Base-by-base conservation (phyloP, 2,113 vertebrate genomes). In the Nycticorax nycticorax region DNA sequence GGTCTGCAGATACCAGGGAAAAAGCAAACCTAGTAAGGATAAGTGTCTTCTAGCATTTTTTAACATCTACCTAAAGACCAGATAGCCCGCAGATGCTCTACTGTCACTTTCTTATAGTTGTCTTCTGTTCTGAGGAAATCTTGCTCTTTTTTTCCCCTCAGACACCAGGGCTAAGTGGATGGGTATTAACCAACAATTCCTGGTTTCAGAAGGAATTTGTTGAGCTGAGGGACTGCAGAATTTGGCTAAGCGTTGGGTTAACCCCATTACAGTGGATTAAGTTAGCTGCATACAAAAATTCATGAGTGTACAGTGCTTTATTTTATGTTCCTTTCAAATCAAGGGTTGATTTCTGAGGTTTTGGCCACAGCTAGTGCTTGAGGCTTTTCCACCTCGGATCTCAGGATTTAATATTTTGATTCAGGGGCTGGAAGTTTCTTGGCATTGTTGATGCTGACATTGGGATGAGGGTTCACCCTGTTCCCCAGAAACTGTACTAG, bases 261-360 rank as follows among this genome's bases (percentile, higher is more conserved):
- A 52, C 37, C 16, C 62, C 16, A 9, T 63, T 69, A 47, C 8
- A n/a, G 10, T 30, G 32, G 5, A 22, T 71, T 72, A 57, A 59
- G 63, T 82, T 81, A 69, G 26, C 37, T 55, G 27, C 55, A 41
- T 73, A 53, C 7, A 43, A 91, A 53, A n/a, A 19, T 17, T 5
- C 10, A 21, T 79, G 23, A 85, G 45, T 32, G 30, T 53, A 50
- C 30, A 79, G 53, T 60, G 67, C 33, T 79, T 93, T 87, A 15
- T 22, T 91, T 69, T 64, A 35, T 21, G 12, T n/a, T 89, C 37
- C 43, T 68, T 93, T 85, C 48, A 92, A 41, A 85, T 66, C 16
- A 78, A 94, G 85, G 56, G 79, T 68, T 97, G 89, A 82, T 95
- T 97, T 89, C 72, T 90, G 94, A 96, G 67, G 47, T 67, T 95